Conservation (phyloP, 2,888 invertebrate species). For the Cephus rjabovi region DNA sequence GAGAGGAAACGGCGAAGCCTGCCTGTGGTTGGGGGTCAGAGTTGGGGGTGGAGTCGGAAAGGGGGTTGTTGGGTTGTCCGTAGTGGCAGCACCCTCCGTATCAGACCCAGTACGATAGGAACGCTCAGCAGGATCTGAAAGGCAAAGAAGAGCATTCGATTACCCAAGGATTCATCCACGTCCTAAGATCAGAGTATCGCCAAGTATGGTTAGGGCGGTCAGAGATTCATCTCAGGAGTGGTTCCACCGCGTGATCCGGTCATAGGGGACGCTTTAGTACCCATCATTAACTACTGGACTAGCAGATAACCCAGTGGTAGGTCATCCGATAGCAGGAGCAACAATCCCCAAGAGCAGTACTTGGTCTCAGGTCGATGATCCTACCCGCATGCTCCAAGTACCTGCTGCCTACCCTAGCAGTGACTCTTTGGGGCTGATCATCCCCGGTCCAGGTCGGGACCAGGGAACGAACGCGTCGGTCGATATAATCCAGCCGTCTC, state of each 20-base stretch:
- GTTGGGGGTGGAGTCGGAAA: conserved; percentile 71
- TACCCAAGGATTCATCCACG: background rate
- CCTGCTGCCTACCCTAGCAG: background rate
- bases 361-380: conserved; percentile 38
- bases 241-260: background rate
- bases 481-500: background rate
- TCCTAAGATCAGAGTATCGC: background rate
- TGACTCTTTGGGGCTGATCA: background rate
- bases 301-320: background rate
- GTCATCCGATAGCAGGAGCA: background rate
- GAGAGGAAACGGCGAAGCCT: conserved; percentile 78
- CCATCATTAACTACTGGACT: background rate
- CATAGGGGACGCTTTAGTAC: background rate
- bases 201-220: background rate
- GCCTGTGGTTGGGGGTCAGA: conserved; percentile 74
- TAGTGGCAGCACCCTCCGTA: conserved; percentile 72
- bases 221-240: background rate
- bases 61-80: conserved; percentile 70
- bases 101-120: conserved; percentile 81
- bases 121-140: conserved; percentile 74
- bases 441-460: too few species aligned
- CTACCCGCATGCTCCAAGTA: conserved; percentile 34
- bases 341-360: conserved; percentile 18
- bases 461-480: too few species aligned
- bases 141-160: conserved; percentile 24